These are phyloP conservation scores for Homarus americanus DNA, from an alignment of 1,140 invertebrate species.

Conservation along the genomic window DNA sequence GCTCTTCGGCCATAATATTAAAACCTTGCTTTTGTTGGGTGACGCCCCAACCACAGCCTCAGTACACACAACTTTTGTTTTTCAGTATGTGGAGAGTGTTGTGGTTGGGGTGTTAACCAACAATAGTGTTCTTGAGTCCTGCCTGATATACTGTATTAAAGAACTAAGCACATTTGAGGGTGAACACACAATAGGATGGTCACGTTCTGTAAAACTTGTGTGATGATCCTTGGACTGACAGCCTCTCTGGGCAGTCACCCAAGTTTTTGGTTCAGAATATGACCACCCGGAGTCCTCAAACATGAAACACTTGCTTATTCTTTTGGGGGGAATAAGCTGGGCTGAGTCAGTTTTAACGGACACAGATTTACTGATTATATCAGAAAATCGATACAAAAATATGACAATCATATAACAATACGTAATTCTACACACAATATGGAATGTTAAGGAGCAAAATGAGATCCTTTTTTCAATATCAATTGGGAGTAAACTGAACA, in stretches of 20 bases:
- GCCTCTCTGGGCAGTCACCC: neutral
- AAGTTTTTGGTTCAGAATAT: neutral
- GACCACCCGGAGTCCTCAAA: slow-evolving; percentile 28
- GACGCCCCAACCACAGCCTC: neutral
- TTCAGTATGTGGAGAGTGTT: neutral
- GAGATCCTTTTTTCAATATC: slow-evolving; percentile 60
- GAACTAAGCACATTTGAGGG: slow-evolving; percentile 26
- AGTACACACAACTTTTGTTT: neutral
- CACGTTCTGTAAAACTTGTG: neutral
- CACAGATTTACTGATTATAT: slow-evolving; percentile 55
- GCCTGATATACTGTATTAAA: slow-evolving; percentile 11
- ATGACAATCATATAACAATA: slow-evolving; percentile 58
- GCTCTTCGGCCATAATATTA: neutral
- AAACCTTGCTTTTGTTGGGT: neutral
- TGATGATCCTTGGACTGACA: neutral
- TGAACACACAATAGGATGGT: neutral
- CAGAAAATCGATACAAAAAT: slow-evolving; percentile 59
- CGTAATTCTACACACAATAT: slow-evolving; percentile 50
- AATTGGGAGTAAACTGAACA: slow-evolving; percentile 24
- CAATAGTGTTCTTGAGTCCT: neutral
- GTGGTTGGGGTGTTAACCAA: neutral
- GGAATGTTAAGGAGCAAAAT: slow-evolving; percentile 46
- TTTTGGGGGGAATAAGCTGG: slow-evolving; percentile 22
- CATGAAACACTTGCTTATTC: slow-evolving; percentile 25
- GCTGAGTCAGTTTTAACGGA: slow-evolving; percentile 36